Percentiles rank a stretch among this genome's conserved stretches.
phyloP scores from a whole-genome alignment of 2,797 vertebrate genomes.

The Gallirallus australis region DNA sequence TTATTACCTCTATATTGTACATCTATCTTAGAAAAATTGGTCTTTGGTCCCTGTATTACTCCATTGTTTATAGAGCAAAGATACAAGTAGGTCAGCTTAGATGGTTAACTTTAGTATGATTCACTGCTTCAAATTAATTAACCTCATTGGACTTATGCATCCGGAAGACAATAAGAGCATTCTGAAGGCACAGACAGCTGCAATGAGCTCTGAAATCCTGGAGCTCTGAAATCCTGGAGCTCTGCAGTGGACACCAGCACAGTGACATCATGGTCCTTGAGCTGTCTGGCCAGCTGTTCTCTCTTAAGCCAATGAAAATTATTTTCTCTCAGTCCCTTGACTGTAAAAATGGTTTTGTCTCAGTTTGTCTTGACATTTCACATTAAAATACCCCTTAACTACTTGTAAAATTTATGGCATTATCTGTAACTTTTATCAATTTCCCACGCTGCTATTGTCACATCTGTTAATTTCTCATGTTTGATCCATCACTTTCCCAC shows the following conservation, averaged over 20 bases:
- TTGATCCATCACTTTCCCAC: rapidly evolving
- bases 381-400: background rate
- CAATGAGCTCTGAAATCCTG: background rate
- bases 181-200: background rate
- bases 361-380: background rate
- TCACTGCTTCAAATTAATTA: background rate
- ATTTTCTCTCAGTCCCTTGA: rapidly evolving
- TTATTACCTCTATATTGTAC: background rate
- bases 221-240: background rate
- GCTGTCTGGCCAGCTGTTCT: background rate
- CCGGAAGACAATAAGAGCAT: background rate
- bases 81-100: background rate
- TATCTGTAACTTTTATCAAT: background rate
- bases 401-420: background rate
- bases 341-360: background rate
- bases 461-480: background rate
- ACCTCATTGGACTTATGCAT: background rate
- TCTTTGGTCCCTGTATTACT: background rate
- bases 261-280: background rate
- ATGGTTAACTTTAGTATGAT: background rate
- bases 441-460: background rate
- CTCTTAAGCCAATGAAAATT: background rate
- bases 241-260: background rate
- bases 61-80: background rate
- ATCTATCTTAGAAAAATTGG: background rate